These are phyloP conservation scores for Diabrotica balteata DNA, from an alignment of 2,888 invertebrate species.

Conservation along the genomic window DNA sequence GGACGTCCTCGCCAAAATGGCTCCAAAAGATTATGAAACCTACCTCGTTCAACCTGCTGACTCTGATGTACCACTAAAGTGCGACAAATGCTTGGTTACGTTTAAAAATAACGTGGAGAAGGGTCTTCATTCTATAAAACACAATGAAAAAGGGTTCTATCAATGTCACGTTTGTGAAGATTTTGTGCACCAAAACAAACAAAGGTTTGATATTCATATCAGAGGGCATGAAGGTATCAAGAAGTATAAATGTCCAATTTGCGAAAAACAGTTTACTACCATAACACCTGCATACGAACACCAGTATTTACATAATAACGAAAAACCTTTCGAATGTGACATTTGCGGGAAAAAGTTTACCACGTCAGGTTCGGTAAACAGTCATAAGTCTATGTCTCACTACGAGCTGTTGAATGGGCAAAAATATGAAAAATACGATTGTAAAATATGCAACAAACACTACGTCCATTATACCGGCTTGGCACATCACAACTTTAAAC, in stretches of 20 bases:
- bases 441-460: slow-evolving; percentile 62
- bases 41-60: slow-evolving; percentile 33
- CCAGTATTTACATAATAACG: neutral
- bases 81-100: slow-evolving; percentile 63
- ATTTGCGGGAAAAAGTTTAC: neutral
- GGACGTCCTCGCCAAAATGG: slow-evolving; percentile 1
- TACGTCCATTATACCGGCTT: slow-evolving; percentile 55
- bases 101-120: slow-evolving; percentile 58
- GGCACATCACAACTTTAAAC: slow-evolving; percentile 57
- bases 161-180: slow-evolving; percentile 51
- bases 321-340: neutral
- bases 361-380: neutral
- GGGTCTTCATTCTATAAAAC: slow-evolving; percentile 52
- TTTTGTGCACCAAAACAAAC: no score
- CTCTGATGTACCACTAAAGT: slow-evolving; percentile 59
- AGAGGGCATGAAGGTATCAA: no score
- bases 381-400: slow-evolving; percentile 55
- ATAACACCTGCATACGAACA: neutral
- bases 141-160: slow-evolving; percentile 47
- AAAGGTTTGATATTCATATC: no score
- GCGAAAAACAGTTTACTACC: neutral
- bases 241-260: neutral
- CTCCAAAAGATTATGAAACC: neutral
- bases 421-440: slow-evolving; percentile 56
- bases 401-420: slow-evolving; percentile 57